Evolutionary conservation across 2,113 vertebrate species (phyloP), one percentile per base, ranked within the genome.

Genomic region (Etheostoma cragini): DNA sequence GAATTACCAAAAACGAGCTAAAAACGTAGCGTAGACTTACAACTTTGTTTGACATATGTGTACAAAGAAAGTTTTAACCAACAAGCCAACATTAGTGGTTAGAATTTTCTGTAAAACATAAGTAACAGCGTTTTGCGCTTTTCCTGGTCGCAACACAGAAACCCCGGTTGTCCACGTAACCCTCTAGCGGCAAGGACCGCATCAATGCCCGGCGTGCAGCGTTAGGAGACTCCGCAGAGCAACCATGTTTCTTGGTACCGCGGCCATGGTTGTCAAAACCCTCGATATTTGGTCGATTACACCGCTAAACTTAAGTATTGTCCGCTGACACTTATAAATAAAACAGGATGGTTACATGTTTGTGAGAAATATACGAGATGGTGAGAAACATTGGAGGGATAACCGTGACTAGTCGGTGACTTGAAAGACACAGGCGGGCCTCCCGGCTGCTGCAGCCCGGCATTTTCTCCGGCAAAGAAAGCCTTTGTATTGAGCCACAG

Each of bases 151-250:
- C 65, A 17, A 54, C 75, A 16, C 50, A 87, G 77, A 71, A 80
- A 81, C 91, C 86, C 87, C 87, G 91, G 89, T 82, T 66, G 90
- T 91, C 91, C 88, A 79, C 87, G 89, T 87, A 75, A 82, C 68
- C 87, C 70, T 89, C 85, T 89, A 87, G 94, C 95, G 95, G 95
- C 91, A 30, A 33, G 61, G 61, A 76, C 78, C 70, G 90, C 94
- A 62, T 88, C 57, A 78, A 61, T 86, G 83, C 82, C 93, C 93
- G 94, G 94, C 85, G 86, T 90, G 90, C 71, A 45, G 89, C 82
- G 85, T 60, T 90, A 96, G 89, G 94, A 95, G 90, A 96, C 94
- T 93, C 94, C 95, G 95, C 92, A 93, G 94, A 93, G 90, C 83
- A 81, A 93, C 93, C 92, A 94, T 93, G 91, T 94, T 93, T 92